These are phyloP conservation scores for Anguilla obscura DNA, from an alignment of 2,797 vertebrate species.

Conservation along the genomic window DNA sequence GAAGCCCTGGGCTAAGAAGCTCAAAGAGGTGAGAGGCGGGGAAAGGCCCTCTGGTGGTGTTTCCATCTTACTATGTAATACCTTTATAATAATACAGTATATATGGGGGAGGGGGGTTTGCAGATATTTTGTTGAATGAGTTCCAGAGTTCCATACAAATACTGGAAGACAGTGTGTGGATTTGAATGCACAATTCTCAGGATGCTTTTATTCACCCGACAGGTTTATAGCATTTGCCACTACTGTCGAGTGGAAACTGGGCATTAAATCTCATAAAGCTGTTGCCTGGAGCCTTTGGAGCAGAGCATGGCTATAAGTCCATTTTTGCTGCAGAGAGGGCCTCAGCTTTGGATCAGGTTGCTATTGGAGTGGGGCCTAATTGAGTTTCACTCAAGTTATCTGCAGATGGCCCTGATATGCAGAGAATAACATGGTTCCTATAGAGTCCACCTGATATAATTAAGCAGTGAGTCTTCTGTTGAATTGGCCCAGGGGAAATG, in stretches of 20 bases:
- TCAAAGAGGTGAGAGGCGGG: constrained; percentile 85
- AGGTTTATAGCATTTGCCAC: neutral
- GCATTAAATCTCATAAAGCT: neutral
- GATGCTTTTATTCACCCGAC: neutral
- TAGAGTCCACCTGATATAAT: constrained; percentile 22
- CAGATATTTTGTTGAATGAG: neutral
- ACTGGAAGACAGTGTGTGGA: neutral
- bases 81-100: neutral
- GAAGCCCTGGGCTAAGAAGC: constrained; percentile 97
- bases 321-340: neutral
- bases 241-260: neutral
- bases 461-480: constrained; percentile 9
- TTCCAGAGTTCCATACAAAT: neutral
- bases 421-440: neutral
- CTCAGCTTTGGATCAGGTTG: neutral
- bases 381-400: neutral
- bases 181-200: neutral
- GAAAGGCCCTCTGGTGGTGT: neutral
- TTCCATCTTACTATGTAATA: neutral
- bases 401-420: neutral
- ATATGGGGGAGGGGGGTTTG: neutral
- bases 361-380: neutral
- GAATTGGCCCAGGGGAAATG: neutral
- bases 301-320: neutral
- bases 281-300: neutral